These are phyloP conservation scores for Polypedilum vanderplanki DNA, from an alignment of 1,140 invertebrate species.

Conservation along the genomic window DNA sequence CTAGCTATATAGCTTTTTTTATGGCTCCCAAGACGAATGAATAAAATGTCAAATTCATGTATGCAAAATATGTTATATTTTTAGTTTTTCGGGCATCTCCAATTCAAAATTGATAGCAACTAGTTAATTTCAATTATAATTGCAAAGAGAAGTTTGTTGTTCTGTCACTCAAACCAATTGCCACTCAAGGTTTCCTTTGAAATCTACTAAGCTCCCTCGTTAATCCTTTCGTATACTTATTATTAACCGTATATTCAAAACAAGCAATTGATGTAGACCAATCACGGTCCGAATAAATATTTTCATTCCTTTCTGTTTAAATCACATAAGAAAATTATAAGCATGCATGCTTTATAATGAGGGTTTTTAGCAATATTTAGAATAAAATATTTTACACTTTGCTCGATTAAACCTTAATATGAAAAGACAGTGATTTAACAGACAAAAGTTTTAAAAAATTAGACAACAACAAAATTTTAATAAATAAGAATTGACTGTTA, in stretches of 20 bases:
- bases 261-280: constrained; percentile 3
- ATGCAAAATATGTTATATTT: not conserved
- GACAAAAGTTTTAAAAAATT: no score
- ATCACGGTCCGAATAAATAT: not conserved
- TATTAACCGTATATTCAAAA: not conserved
- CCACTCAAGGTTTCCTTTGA: not conserved
- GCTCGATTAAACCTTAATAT: no score
- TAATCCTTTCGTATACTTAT: not conserved
- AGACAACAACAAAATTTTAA: no score
- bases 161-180: not conserved
- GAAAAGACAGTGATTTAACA: no score
- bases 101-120: not conserved
- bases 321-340: no score
- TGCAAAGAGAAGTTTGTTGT: constrained; percentile 5
- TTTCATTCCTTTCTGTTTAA: no score
- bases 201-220: not conserved
- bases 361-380: no score
- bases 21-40: constrained; percentile 1
- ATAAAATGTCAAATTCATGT: constrained; percentile 13
- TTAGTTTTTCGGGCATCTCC: constrained; percentile 10
- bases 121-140: not conserved
- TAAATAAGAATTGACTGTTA: no score
- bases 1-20: not conserved
- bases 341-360: no score
- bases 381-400: no score